Evolutionary conservation across 2,797 vertebrate genomes (phyloP).

Genomic region (Microtus obscurus): DNA sequence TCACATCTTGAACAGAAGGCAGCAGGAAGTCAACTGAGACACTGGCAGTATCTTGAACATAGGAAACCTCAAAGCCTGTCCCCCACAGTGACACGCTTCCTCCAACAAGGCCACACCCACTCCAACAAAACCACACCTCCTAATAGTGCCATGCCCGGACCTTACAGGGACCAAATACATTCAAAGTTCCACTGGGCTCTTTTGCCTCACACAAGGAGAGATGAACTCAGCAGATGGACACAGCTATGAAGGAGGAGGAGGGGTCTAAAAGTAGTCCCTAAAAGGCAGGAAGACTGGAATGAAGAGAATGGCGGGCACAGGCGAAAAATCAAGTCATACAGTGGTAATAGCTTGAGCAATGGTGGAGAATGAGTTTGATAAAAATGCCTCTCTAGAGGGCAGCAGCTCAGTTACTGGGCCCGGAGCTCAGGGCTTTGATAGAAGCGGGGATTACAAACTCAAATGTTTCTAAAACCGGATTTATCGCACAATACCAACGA

Average conservation of each 20-base stretch:
- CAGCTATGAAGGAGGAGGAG: background rate
- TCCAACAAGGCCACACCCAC: no score
- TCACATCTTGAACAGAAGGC: background rate
- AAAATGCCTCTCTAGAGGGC: background rate
- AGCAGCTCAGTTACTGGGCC: background rate
- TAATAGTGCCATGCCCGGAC: background rate
- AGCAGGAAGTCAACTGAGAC: background rate
- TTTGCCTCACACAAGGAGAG: background rate
- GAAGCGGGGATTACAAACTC: background rate
- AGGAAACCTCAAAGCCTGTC: no score
- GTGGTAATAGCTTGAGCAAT: no score
- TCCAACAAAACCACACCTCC: no score
- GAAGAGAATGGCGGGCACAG: background rate
- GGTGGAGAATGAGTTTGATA: background rate
- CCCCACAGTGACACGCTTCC: no score
- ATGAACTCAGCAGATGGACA: background rate
- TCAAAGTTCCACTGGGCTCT: background rate
- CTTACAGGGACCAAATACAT: background rate
- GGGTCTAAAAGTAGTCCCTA: background rate
- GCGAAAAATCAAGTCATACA: background rate
- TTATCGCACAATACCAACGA: background rate
- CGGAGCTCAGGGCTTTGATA: background rate
- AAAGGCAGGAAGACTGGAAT: background rate
- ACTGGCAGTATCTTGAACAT: no score
- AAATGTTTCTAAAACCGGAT: slow-evolving; percentile 11